Evolutionary conservation across 1,140 invertebrate species (phyloP).

Genomic region (Conus betulinus): DNA sequence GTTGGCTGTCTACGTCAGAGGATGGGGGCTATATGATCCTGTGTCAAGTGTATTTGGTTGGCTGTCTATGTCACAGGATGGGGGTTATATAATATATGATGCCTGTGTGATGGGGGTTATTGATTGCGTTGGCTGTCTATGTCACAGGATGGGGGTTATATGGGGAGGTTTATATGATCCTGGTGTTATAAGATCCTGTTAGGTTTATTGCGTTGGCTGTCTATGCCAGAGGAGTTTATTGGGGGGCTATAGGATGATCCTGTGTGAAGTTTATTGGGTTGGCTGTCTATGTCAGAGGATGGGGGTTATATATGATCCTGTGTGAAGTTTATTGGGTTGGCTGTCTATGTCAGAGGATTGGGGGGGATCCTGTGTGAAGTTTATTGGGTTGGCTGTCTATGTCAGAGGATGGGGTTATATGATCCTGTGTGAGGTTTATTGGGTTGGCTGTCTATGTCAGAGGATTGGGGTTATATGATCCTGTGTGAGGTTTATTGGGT

Average conservation of each 20-base stretch:
- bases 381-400: too few species aligned
- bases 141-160: background rate
- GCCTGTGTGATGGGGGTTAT: too few species aligned
- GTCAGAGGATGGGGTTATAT: background rate
- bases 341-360: too few species aligned
- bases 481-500: constrained; percentile 5
- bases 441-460: constrained; percentile 19
- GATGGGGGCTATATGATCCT: background rate
- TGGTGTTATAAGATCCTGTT: constrained; percentile 22
- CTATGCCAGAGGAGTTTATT: constrained; percentile 5
- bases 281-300: too few species aligned
- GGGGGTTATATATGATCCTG: too few species aligned
- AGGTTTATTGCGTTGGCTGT: constrained; percentile 24
- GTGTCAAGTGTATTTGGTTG: constrained; percentile 1
- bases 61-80: constrained; percentile 30
- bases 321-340: too few species aligned
- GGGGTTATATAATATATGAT: too few species aligned
- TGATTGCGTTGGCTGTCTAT: too few species aligned
- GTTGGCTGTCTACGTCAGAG: constrained; percentile 13
- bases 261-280: too few species aligned
- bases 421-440: background rate
- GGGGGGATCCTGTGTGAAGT: too few species aligned
- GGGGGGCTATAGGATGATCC: too few species aligned
- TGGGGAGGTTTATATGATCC: background rate
- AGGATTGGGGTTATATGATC: background rate